Conservation (phyloP, 35 echinoderm and acorn worm genomes). For the Lytechinus pictus region DNA sequence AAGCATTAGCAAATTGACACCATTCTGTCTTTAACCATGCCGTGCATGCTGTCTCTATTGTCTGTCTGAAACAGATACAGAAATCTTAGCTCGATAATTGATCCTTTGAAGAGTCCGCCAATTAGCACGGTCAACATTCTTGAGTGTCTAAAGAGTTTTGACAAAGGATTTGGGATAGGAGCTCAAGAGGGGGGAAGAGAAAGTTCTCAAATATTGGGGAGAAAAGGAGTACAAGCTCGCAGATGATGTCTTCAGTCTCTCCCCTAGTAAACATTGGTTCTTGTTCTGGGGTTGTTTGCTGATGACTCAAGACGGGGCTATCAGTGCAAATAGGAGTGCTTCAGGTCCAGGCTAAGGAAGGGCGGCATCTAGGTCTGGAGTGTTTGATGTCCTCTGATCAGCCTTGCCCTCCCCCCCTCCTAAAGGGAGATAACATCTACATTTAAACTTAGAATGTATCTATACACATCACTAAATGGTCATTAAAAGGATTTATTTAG, state of each 20-base stretch:
- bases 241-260: background rate
- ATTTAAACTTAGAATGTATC: background rate
- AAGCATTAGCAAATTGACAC: no score
- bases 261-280: background rate
- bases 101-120: background rate
- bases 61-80: background rate
- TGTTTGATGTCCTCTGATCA: background rate
- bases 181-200: background rate
- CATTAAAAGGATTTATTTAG: background rate
- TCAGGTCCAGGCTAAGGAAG: background rate
- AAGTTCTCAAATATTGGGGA: background rate
- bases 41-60: background rate
- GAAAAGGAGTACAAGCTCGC: background rate
- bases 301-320: background rate
- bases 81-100: background rate
- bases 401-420: background rate
- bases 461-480: background rate
- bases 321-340: background rate
- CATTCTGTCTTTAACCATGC: no score
- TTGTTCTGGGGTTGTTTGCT: background rate
- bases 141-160: constrained; percentile 4
- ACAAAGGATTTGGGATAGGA: background rate
- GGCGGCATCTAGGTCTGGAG: background rate
- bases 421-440: background rate
- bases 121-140: constrained; percentile 2